phyloP scores from a whole-genome alignment of 2,888 invertebrate genomes.

The Eilema caniola region DNA sequence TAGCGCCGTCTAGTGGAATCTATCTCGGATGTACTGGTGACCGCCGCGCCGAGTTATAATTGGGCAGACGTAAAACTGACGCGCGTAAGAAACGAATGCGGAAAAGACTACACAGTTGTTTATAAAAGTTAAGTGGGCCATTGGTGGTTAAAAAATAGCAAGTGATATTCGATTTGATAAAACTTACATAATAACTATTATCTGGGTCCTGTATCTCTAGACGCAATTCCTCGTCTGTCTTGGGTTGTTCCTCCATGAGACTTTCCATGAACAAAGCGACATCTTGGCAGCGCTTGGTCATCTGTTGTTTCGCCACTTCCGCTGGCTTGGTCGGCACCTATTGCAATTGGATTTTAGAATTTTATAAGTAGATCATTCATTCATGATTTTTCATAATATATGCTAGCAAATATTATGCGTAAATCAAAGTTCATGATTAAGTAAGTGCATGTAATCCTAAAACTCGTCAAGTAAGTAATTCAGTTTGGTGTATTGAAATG shows the following conservation, averaged over 20 bases:
- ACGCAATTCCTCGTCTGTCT: constrained; percentile 85
- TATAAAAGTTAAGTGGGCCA: neutral
- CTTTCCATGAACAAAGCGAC: constrained; percentile 92
- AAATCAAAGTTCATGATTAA: too few species aligned
- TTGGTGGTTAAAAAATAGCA: neutral
- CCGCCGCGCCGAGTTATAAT: too few species aligned
- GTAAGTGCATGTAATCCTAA: too few species aligned
- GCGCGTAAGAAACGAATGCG: too few species aligned
- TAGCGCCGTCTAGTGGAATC: too few species aligned
- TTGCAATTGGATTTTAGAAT: neutral
- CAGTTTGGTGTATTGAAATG: too few species aligned
- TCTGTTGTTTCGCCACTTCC: constrained; percentile 88
- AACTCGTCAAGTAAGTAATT: too few species aligned
- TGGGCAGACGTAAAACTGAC: too few species aligned
- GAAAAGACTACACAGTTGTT: too few species aligned
- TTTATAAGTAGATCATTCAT: neutral
- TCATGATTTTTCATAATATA: too few species aligned
- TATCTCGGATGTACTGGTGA: too few species aligned
- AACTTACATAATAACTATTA: constrained; percentile 87
- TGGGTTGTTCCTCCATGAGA: constrained; percentile 89
- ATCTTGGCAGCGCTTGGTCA: constrained; percentile 90
- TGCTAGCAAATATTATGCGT: too few species aligned
- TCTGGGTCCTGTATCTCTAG: constrained; percentile 88
- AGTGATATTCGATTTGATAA: neutral
- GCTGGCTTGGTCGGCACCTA: constrained; percentile 81